Base-by-base conservation (phyloP, 2,797 vertebrate genomes). In the Babyrousa celebensis region DNA sequence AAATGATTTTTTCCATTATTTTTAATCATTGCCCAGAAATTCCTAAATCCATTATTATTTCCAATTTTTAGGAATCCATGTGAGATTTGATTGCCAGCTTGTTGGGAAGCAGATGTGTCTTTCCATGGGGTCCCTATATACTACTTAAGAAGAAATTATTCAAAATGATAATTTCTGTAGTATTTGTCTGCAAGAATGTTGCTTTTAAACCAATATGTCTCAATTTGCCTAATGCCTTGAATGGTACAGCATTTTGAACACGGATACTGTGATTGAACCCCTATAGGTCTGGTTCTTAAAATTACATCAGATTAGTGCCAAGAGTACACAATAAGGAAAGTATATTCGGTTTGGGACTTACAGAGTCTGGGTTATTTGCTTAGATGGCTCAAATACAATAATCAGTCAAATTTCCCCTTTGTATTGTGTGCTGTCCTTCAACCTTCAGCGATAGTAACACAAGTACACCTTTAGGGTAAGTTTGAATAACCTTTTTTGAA, bases 21-120 rank as follows among this genome's bases (percentile, higher is more conserved):
- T 43, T 82, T 60, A 75, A 60, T 96, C 3, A 72, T 91, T 87
- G 85, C 82, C 7, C 62, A 48, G n/a, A 17, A 48, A 68, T 54
- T 63, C 52, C 12, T 70, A 95, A 90, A 56, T 67, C 32, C 6
- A 84, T 86, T 67, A 27, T 67, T 75, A 79, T 65, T 94, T 29
- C 40, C 29, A 62, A n/a, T 86, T 93, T 85, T 85, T 54, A 94
- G 86, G 93, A 93, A 89, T 82, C 29, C 16, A 56, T 17, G 11
- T 11, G 62, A 84, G 58, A 40, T 54, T 83, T 62, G 85, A 27
- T 95, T 32, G 56, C 56, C 10, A 85, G 18, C 21, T 63, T 36
- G 36, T 60, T 58, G 62, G 32, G 32, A 21, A 74, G 8, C 10
- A 70, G 25, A 80, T 63, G 8, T 1, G 1, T 93, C 6, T 90